Conservation (phyloP, 2,797 vertebrate genomes). For the Emydoidea blandingii region DNA sequence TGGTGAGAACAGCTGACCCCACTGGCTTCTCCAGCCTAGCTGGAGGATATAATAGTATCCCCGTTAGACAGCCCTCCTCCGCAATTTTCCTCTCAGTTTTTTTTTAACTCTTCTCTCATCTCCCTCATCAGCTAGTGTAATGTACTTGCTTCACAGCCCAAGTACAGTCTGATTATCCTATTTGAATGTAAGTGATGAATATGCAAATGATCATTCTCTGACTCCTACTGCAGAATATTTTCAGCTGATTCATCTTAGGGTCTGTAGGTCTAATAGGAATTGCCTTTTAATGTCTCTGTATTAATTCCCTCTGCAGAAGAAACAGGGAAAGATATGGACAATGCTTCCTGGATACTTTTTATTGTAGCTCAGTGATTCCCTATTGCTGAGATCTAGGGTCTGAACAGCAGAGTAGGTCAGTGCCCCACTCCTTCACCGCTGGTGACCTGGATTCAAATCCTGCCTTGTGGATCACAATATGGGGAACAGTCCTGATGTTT, state of each 20-base stretch:
- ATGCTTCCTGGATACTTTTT: background rate
- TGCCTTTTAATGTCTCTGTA: background rate
- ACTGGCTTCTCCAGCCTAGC: background rate
- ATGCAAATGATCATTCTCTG: background rate
- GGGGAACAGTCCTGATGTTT: background rate
- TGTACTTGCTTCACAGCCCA: background rate
- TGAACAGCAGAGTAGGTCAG: background rate
- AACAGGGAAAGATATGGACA: background rate
- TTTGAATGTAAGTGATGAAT: background rate
- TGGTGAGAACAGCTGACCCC: background rate
- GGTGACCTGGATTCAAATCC: background rate
- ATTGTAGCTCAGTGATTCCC: background rate
- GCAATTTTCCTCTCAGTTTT: background rate
- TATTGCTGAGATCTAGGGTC: background rate
- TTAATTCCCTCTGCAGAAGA: background rate
- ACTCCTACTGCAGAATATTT: background rate
- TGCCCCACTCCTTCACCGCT: background rate
- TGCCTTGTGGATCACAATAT: background rate
- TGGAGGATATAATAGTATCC: background rate
- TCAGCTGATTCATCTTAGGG: background rate
- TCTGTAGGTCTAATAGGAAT: background rate
- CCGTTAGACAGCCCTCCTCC: background rate
- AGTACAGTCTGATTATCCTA: background rate
- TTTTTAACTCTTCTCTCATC: background rate
- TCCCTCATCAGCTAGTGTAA: background rate